Percentiles rank a stretch among this genome's conserved stretches.
Conservation (phyloP, 2,888 invertebrate genomes). For the Lepidonotus clava region DNA sequence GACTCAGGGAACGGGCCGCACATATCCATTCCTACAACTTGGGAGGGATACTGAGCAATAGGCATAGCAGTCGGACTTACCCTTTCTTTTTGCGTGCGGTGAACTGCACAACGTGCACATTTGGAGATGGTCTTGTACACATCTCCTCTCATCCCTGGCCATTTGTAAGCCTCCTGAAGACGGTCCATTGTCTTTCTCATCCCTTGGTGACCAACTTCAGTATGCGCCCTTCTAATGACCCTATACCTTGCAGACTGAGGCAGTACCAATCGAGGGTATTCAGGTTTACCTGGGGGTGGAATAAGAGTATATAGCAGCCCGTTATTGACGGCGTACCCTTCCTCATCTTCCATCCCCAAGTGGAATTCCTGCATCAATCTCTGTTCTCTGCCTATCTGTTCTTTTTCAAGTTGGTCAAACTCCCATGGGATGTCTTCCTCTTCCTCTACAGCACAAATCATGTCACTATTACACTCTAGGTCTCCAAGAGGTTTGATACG, state of each 20-base stretch:
- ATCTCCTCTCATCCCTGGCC: not conserved
- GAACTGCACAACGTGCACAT: not conserved
- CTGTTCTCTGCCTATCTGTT: not conserved
- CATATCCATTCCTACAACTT: conserved; percentile 25
- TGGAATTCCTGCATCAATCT: not conserved
- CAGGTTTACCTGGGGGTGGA: not conserved
- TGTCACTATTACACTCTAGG: not conserved
- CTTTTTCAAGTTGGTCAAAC: not conserved
- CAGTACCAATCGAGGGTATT: conserved; percentile 20
- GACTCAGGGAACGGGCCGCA: not conserved
- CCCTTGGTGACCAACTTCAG: conserved; percentile 6
- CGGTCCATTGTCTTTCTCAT: not conserved
- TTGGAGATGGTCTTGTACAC: not conserved
- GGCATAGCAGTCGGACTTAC: not conserved
- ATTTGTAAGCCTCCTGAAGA: not conserved
- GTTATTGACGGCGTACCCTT: not conserved
- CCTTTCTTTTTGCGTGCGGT: not conserved
- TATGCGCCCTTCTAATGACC: not conserved
- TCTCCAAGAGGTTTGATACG: not conserved
- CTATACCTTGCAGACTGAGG: not conserved
- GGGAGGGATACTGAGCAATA: not conserved
- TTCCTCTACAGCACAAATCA: too few relatives aligned
- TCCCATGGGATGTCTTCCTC: not conserved
- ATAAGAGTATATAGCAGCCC: not conserved
- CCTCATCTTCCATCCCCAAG: not conserved